phyloP scores from a whole-genome alignment of 1,140 invertebrate genomes.

The Paramacrobiotus metropolitanus region DNA sequence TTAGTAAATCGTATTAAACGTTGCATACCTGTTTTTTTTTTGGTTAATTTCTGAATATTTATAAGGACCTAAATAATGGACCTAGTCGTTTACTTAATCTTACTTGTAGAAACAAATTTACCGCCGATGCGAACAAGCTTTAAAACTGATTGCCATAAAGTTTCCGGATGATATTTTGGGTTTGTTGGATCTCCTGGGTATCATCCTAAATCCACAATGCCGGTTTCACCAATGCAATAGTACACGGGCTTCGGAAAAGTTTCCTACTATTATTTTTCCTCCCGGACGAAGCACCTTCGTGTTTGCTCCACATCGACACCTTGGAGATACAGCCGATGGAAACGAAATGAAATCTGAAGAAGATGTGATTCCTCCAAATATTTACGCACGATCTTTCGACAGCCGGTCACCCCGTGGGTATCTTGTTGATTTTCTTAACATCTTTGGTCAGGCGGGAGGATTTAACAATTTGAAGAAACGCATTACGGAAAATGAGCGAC shows the following conservation, averaged over 20 bases:
- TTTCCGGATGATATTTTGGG: conserved; percentile 78
- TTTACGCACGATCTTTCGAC: not conserved
- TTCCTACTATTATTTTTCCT: conserved; percentile 7
- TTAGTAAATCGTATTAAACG: no score
- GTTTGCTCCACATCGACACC: conserved; percentile 3
- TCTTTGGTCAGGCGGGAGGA: not conserved
- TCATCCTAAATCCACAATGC: conserved; percentile 75
- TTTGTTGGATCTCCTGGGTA: conserved; percentile 65
- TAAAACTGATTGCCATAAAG: conserved; percentile 72
- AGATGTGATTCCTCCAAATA: not conserved
- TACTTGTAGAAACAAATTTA: conserved; percentile 48
- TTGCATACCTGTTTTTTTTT: conserved; percentile 10
- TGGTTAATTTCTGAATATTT: conserved; percentile 4
- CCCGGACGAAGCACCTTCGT: not conserved
- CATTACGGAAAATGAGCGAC: not conserved
- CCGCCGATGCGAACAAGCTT: conserved; percentile 66
- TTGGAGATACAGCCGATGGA: conserved; percentile 6
- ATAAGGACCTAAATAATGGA: not conserved
- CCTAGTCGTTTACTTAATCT: conserved; percentile 7
- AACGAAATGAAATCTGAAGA: conserved; percentile 16
- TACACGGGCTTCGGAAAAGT: conserved; percentile 16
- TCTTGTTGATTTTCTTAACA: not conserved
- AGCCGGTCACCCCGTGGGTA: not conserved
- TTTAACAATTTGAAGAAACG: not conserved
- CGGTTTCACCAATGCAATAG: conserved; percentile 34